These are phyloP conservation scores for Okamejei kenojei DNA, from an alignment of 2,797 vertebrate genomes.

Conservation along the genomic window DNA sequence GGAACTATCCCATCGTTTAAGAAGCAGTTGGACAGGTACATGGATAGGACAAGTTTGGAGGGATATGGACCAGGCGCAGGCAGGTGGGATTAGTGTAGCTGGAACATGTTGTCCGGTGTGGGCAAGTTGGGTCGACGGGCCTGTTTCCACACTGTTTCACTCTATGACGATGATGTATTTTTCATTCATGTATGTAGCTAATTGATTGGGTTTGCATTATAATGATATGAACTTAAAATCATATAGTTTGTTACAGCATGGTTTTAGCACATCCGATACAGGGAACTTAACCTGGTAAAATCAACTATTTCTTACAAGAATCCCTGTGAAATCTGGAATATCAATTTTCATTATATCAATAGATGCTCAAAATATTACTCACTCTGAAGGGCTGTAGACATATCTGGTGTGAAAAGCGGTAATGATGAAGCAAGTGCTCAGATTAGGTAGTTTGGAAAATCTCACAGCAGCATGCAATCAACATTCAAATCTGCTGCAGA, in stretches of 20 bases:
- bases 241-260: not conserved
- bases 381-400: not conserved
- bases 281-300: not conserved
- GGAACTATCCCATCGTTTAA: no score
- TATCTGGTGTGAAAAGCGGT: not conserved
- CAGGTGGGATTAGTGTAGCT: no score
- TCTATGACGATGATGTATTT: not conserved
- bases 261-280: not conserved
- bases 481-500: not conserved
- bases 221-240: not conserved
- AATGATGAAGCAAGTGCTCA: not conserved
- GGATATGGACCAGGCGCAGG: no score
- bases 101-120: no score
- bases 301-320: not conserved
- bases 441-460: not conserved
- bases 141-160: no score
- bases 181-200: not conserved
- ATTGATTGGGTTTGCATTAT: not conserved
- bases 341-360: not conserved
- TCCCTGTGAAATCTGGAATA: not conserved
- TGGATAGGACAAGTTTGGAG: no score
- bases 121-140: no score
- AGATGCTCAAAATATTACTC: not conserved
- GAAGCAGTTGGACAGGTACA: no score
- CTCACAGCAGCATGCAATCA: not conserved